Conservation (phyloP, 2,113 vertebrate genomes). For the Smithornis capensis region DNA sequence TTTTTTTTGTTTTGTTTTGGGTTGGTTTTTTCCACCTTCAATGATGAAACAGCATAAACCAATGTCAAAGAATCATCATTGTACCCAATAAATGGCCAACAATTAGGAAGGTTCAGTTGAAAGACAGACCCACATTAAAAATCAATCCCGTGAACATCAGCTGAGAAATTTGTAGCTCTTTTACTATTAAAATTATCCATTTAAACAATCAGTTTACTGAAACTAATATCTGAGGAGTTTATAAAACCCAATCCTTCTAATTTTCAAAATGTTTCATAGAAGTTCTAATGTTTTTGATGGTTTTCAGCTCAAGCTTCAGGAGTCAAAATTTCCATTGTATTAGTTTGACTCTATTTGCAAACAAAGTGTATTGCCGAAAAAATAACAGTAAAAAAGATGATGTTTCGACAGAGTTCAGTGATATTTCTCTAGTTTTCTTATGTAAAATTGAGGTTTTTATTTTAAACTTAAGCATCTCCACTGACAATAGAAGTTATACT, state of each 20-base stretch:
- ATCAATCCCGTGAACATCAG: rapidly evolving
- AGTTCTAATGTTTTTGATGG: not conserved
- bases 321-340: not conserved
- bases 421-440: not conserved
- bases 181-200: not conserved
- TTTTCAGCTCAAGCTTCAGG: not conserved
- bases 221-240: not conserved
- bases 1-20: not conserved
- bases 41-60: not conserved
- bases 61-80: not conserved
- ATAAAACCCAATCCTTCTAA: not conserved
- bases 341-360: not conserved
- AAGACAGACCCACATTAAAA: not conserved
- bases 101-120: not conserved
- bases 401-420: not conserved
- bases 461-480: not conserved
- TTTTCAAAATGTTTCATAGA: not conserved
- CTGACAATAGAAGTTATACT: not conserved
- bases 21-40: rapidly evolving
- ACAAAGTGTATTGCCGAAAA: not conserved
- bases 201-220: not conserved
- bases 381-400: not conserved
- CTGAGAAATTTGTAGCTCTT: not conserved
- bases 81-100: not conserved
- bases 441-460: not conserved